Evolutionary conservation across 2,888 invertebrate species (phyloP).

Genomic region (Temnothorax rugatulus): DNA sequence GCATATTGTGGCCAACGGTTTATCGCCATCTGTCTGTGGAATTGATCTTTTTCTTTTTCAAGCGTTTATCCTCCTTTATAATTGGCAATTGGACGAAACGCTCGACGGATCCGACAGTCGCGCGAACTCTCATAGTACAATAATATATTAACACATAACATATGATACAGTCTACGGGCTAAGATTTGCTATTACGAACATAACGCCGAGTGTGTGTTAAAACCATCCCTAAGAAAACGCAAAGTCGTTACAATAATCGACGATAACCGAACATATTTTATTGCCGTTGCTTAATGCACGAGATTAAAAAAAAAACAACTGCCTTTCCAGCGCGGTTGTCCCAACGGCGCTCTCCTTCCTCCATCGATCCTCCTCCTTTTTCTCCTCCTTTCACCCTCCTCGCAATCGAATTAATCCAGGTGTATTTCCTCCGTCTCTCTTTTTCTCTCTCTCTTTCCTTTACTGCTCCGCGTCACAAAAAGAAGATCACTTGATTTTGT

Average conservation of each 20-base stretch:
- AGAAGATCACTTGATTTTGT: conserved; percentile 51
- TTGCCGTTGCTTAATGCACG: conserved; percentile 49
- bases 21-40: conserved; percentile 25
- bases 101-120: conserved; percentile 57
- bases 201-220: conserved; percentile 66
- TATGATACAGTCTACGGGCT: conserved; percentile 73
- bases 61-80: conserved; percentile 1
- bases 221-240: conserved; percentile 66
- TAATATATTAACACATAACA: conserved; percentile 64
- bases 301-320: conserved; percentile 52
- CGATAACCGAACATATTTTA: conserved; percentile 55
- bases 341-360: conserved; percentile 44
- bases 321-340: conserved; percentile 46
- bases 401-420: conserved; percentile 46
- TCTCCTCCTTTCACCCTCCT: conserved; percentile 33
- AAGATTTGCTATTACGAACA: conserved; percentile 65
- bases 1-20: conserved; percentile 1
- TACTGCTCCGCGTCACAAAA: conserved; percentile 72
- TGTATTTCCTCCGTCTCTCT: conserved; percentile 29
- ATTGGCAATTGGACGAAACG: conserved; percentile 31
- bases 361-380: conserved; percentile 39
- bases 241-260: conserved; percentile 58
- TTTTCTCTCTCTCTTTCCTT: conserved; percentile 44
- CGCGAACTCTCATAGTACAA: conserved; percentile 27
- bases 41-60: background rate